Conservation (phyloP, 2,888 invertebrate genomes). For the Nomada fabriciana region DNA sequence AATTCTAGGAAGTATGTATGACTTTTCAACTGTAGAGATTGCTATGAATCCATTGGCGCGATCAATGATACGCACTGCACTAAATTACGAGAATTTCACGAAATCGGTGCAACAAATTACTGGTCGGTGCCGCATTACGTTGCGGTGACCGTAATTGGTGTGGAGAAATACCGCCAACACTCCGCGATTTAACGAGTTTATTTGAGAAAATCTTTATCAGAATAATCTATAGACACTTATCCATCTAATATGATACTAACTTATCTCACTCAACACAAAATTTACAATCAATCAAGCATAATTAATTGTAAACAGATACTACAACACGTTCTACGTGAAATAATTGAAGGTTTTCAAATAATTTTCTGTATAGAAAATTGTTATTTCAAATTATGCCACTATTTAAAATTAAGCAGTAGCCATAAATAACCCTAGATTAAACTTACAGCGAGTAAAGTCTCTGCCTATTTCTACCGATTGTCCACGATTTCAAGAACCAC, state of each 20-base stretch:
- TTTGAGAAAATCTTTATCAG: slow-evolving; percentile 41
- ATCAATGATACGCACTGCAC: slow-evolving; percentile 48
- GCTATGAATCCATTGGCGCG: slow-evolving; percentile 28
- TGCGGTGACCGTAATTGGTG: slow-evolving; percentile 62
- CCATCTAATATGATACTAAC: neutral
- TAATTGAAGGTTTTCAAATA: too few relatives aligned
- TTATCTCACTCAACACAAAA: neutral
- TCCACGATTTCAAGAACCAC: neutral
- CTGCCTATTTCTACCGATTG: too few relatives aligned
- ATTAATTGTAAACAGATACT: neutral
- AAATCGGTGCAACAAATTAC: slow-evolving; percentile 67
- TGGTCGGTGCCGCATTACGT: slow-evolving; percentile 59
- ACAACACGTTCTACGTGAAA: too few relatives aligned
- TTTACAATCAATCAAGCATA: neutral
- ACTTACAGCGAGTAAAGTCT: too few relatives aligned
- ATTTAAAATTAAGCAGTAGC: too few relatives aligned
- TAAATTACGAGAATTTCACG: slow-evolving; percentile 65
- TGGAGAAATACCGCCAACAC: slow-evolving; percentile 64
- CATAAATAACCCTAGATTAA: too few relatives aligned
- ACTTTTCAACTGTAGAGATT: slow-evolving; percentile 3
- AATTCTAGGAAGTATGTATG: neutral
- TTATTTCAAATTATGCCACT: too few relatives aligned
- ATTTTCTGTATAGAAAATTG: too few relatives aligned
- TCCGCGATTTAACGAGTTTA: slow-evolving; percentile 60
- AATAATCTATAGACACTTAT: slow-evolving; percentile 2